Percentiles rank a stretch among this genome's conserved stretches.
These are phyloP conservation scores for Hybognathus amarus DNA, from an alignment of 2,797 vertebrate species.

Conservation along the genomic window DNA sequence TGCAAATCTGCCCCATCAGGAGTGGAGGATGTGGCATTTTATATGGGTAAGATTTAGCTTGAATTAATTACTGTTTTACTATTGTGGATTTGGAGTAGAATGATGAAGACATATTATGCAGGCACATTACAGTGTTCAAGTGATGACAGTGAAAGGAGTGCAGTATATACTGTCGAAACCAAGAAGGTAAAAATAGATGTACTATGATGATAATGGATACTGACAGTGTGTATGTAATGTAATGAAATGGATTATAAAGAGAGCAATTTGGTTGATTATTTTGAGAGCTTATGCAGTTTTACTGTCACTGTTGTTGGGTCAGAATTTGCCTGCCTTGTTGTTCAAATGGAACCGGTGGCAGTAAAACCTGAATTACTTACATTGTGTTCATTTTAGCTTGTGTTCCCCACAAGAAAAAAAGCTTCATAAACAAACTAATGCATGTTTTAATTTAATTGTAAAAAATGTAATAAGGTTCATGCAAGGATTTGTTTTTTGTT, in stretches of 20 bases:
- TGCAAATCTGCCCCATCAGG: conserved; percentile 7
- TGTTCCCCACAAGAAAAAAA: background rate
- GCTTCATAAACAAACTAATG: background rate
- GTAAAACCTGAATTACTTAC: background rate
- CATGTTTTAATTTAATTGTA: background rate
- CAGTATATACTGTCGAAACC: background rate
- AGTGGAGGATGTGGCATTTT: conserved; percentile 4
- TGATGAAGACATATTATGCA: background rate
- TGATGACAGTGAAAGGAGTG: background rate
- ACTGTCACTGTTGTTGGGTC: background rate
- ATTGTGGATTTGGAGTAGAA: background rate
- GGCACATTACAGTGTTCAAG: background rate
- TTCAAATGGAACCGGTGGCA: background rate
- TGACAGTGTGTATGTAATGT: background rate
- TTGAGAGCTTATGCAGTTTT: background rate
- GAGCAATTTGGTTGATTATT: background rate
- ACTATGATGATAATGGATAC: background rate
- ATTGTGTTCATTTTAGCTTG: background rate
- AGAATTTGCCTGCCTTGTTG: background rate
- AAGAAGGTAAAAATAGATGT: conserved; percentile 1
- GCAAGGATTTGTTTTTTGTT: background rate
- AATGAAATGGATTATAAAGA: background rate
- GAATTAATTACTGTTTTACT: conserved; percentile 4
- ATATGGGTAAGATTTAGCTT: conserved; percentile 37
- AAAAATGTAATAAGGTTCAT: background rate